These are phyloP conservation scores for Amphipyra tragopoginis DNA, from an alignment of 2,888 invertebrate genomes.

Conservation along the genomic window DNA sequence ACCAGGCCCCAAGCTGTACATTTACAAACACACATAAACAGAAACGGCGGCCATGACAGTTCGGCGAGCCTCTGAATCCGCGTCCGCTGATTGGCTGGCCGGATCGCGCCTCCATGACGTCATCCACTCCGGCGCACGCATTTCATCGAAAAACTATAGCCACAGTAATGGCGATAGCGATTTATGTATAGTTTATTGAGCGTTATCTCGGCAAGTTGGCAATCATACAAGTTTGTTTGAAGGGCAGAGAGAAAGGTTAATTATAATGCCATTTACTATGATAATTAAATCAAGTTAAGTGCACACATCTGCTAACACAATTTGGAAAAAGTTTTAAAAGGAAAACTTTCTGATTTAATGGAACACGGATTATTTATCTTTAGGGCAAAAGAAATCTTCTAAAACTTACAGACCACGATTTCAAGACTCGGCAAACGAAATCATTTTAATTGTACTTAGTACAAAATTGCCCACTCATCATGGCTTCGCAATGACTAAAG, in stretches of 20 bases:
- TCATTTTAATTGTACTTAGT: too few species aligned
- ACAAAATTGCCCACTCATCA: too few species aligned
- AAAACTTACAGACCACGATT: too few species aligned
- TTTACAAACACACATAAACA: slow-evolving; percentile 59
- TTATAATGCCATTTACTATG: slow-evolving; percentile 2
- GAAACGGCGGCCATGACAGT: slow-evolving; percentile 75
- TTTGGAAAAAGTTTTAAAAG: too few species aligned
- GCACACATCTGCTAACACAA: neutral
- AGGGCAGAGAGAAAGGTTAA: slow-evolving; percentile 3
- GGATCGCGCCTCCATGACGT: slow-evolving; percentile 82
- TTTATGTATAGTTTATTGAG: slow-evolving; percentile 45
- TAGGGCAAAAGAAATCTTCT: too few species aligned
- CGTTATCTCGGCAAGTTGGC: slow-evolving; percentile 15
- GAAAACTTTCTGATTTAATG: too few species aligned
- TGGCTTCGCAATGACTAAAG: too few species aligned
- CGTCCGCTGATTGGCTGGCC: slow-evolving; percentile 73
- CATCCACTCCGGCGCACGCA: slow-evolving; percentile 72
- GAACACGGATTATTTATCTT: too few species aligned
- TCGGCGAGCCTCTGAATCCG: slow-evolving; percentile 77
- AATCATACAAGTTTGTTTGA: slow-evolving; percentile 13
- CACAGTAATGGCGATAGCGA: slow-evolving; percentile 67
- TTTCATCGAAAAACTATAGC: slow-evolving; percentile 67
- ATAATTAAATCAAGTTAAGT: neutral
- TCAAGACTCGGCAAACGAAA: too few species aligned
- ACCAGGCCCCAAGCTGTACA: slow-evolving; percentile 38